A percentile compares a stretch with the other conserved stretches of the same genome.
These are phyloP conservation scores for Antheraea yamamai DNA, from an alignment of 2,888 invertebrate species.

Conservation along the genomic window DNA sequence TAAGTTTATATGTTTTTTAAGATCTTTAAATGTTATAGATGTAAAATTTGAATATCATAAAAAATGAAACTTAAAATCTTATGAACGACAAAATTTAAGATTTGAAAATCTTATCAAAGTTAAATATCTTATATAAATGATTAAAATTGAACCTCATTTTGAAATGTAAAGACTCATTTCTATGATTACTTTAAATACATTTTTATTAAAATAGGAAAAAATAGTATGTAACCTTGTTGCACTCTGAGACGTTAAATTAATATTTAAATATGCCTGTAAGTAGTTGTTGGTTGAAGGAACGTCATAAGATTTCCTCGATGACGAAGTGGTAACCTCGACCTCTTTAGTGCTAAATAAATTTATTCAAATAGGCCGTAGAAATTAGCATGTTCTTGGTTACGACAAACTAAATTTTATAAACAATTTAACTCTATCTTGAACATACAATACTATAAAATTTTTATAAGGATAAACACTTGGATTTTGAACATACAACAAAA, in stretches of 20 bases:
- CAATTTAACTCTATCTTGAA: background rate
- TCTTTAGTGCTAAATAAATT: conserved; percentile 33
- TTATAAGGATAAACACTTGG: background rate
- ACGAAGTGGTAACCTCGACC: conserved; percentile 45
- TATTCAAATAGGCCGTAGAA: background rate
- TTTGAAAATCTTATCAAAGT: too few species aligned
- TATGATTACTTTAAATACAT: background rate
- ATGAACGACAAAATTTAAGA: too few species aligned
- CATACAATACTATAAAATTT: background rate
- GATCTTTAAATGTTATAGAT: too few species aligned
- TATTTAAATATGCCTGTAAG: background rate
- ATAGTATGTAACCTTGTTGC: background rate
- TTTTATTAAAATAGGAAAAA: background rate
- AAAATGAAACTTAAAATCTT: too few species aligned
- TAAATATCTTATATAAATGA: too few species aligned
- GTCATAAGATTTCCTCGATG: conserved; percentile 37
- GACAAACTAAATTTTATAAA: background rate
- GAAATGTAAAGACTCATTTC: too few species aligned
- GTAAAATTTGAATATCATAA: too few species aligned
- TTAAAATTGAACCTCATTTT: too few species aligned
- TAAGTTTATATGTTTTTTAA: too few species aligned
- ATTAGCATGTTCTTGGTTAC: background rate
- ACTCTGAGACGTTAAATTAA: background rate
- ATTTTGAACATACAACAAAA: too few species aligned
- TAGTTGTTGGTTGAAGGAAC: background rate